Percentiles rank a stretch among this genome's conserved stretches.
Evolutionary conservation across 2,888 invertebrate genomes (phyloP).

Genomic region (Trissoscelio sp.): DNA sequence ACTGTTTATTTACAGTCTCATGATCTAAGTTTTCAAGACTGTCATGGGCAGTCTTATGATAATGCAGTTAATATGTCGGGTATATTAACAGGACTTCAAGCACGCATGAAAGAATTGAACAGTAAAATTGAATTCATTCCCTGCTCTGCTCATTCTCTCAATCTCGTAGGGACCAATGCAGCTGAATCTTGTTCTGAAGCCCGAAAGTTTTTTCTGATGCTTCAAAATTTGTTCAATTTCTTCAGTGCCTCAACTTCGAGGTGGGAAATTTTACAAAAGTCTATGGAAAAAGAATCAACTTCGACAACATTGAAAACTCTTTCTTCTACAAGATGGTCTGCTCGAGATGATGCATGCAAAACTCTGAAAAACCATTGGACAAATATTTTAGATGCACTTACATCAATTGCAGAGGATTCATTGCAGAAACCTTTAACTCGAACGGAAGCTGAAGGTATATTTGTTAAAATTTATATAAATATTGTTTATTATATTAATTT

Average conservation of each 20-base stretch:
- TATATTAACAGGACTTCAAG: conserved; percentile 64
- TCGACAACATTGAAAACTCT: conserved; percentile 21
- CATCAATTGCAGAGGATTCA: conserved; percentile 10
- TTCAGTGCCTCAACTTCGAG: conserved; percentile 64
- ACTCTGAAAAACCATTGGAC: conserved; percentile 7
- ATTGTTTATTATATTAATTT: too few relatives aligned
- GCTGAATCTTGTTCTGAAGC: conserved; percentile 71
- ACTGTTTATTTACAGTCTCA: conserved; percentile 1
- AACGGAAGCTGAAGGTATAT: conserved; percentile 31
- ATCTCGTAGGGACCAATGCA: conserved; percentile 71
- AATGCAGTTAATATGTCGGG: too few relatives aligned
- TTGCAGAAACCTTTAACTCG: conserved; percentile 26
- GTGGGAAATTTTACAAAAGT: conserved; percentile 28
- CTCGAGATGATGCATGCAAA: conserved; percentile 35
- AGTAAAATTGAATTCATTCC: conserved; percentile 69
- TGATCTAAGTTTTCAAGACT: conserved; percentile 14
- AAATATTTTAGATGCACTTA: conserved; percentile 11
- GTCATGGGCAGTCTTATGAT: conserved; percentile 46
- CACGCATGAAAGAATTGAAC: conserved; percentile 71
- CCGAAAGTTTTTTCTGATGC: conserved; percentile 67
- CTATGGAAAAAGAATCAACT: not conserved
- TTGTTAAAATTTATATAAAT: too few relatives aligned
- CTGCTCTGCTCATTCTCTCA: conserved; percentile 72
- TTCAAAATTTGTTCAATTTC: conserved; percentile 72
- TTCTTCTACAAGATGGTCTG: conserved; percentile 37